Conservation (phyloP, 2,797 vertebrate genomes). For the Distichodus sexfasciatus region DNA sequence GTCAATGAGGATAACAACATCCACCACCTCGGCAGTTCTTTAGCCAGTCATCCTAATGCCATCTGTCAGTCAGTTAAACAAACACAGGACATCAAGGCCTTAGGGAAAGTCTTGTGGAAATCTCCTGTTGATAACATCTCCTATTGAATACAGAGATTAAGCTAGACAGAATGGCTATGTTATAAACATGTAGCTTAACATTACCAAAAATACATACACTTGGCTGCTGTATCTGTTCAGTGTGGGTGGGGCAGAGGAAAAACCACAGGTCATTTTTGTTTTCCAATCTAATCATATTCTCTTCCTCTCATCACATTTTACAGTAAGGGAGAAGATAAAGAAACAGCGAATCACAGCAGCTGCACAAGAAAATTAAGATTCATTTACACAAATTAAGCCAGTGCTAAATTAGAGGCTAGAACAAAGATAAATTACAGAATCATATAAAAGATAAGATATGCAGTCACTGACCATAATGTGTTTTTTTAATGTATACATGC, state of each 20-base stretch:
- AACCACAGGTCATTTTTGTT: not conserved
- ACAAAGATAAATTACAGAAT: not conserved
- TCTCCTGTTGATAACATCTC: not conserved
- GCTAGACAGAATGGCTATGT: not conserved
- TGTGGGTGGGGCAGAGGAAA: not conserved
- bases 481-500: not conserved
- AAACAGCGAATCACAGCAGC: not conserved
- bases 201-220: not conserved
- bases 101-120: not conserved
- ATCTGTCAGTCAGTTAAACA: constrained; percentile 24
- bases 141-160: not conserved
- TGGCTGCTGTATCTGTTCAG: not conserved
- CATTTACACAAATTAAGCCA: not conserved
- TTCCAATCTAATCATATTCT: not conserved
- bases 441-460: not conserved
- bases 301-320: not conserved
- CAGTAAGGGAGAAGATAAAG: not conserved
- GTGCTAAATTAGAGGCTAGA: not conserved
- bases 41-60: not conserved
- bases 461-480: not conserved
- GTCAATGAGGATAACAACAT: constrained; percentile 1
- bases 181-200: not conserved
- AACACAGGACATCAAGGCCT: constrained; percentile 7
- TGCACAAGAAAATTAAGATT: not conserved
- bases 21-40: not conserved